Evolutionary conservation across 2,797 vertebrate species (phyloP).

Genomic region (Pygocentrus nattereri): DNA sequence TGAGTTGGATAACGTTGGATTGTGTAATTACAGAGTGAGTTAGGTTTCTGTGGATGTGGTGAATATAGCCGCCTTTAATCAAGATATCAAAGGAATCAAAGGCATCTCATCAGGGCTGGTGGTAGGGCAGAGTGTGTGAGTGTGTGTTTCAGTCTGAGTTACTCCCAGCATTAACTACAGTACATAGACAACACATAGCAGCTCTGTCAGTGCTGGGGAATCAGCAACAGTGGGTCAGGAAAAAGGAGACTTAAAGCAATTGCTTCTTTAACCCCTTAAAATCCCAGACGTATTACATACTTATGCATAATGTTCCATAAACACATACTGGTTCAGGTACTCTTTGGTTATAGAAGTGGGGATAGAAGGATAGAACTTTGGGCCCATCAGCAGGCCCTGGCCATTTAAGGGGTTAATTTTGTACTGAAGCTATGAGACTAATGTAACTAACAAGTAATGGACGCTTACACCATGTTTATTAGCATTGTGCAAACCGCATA

Average conservation of each 20-base stretch:
- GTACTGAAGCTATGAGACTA: background rate
- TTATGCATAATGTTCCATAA: too few species aligned
- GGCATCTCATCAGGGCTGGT: constrained; percentile 71
- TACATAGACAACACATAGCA: background rate
- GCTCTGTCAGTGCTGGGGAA: background rate
- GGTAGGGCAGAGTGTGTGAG: constrained; percentile 60
- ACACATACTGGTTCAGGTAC: too few species aligned
- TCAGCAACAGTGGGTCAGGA: background rate
- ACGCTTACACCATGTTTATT: background rate
- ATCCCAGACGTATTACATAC: too few species aligned
- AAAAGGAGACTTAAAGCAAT: background rate
- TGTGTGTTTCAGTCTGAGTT: constrained; percentile 17
- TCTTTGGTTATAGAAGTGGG: too few species aligned
- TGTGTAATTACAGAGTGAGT: constrained; percentile 11
- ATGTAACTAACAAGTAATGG: background rate
- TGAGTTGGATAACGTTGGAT: background rate
- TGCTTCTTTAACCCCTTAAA: too few species aligned
- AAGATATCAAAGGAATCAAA: constrained; percentile 66
- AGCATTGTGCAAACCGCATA: background rate
- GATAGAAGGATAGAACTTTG: too few species aligned
- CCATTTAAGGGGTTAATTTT: too few species aligned
- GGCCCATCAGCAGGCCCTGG: too few species aligned
- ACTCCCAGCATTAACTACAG: background rate
- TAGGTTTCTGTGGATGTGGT: constrained; percentile 15
- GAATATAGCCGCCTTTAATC: constrained; percentile 57